These are phyloP conservation scores for Onychomys leucogaster DNA, from an alignment of 2,797 vertebrate genomes.

Conservation along the genomic window DNA sequence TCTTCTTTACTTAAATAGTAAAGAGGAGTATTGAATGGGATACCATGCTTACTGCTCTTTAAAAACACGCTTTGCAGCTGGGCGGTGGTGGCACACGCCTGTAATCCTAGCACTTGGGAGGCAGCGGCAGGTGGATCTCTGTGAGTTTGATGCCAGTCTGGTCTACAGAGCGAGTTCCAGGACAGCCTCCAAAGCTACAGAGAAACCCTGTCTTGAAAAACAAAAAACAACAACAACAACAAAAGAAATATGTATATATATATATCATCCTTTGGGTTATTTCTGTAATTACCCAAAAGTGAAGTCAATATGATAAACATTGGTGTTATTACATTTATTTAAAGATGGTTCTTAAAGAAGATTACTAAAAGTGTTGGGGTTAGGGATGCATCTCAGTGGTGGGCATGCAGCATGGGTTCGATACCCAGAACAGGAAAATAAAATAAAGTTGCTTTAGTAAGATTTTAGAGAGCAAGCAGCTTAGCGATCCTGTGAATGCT, in stretches of 20 bases:
- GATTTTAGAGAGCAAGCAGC: neutral
- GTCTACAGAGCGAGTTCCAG: neutral
- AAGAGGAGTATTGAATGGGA: conserved; percentile 22
- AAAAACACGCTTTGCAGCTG: neutral
- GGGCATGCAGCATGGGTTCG: neutral
- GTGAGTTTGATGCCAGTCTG: neutral
- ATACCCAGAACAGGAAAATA: neutral
- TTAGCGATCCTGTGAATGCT: neutral
- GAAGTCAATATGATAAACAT: neutral
- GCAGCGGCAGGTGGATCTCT: neutral
- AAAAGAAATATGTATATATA: too few relatives aligned
- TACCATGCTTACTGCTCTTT: neutral
- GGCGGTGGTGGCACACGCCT: neutral
- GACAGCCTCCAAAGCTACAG: neutral
- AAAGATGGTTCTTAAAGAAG: neutral
- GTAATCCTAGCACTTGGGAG: neutral
- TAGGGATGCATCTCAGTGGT: neutral
- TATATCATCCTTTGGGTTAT: neutral
- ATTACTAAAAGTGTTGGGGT: neutral
- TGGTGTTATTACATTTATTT: conserved; percentile 7
- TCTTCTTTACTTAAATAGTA: conserved; percentile 58
- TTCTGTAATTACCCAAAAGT: conserved; percentile 5
- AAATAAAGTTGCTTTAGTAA: neutral
- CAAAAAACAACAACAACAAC: too few relatives aligned
- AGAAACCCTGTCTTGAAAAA: neutral